Conservation (phyloP, 1,140 invertebrate genomes). For the Caerostris extrusa region DNA sequence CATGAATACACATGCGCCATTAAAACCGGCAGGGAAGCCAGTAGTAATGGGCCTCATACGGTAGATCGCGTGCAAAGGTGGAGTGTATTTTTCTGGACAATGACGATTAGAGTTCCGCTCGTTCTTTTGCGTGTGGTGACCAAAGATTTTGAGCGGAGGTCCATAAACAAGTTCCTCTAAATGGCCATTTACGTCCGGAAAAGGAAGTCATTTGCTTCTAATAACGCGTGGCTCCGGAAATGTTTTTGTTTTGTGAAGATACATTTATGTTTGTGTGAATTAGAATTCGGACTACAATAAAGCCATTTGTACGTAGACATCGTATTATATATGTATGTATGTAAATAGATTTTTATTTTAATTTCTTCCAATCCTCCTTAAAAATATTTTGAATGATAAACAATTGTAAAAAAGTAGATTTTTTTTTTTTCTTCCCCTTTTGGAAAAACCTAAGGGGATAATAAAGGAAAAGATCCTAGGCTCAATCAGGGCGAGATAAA, state of each 20-base stretch:
- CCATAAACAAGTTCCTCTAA: not conserved
- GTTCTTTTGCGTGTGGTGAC: not conserved
- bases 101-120: not conserved
- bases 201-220: not conserved
- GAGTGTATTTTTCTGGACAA: slow-evolving; percentile 12
- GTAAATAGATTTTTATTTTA: too few relatives aligned
- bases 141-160: not conserved
- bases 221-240: not conserved
- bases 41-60: not conserved
- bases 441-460: too few relatives aligned
- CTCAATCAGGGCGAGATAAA: too few relatives aligned
- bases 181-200: not conserved
- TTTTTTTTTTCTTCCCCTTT: too few relatives aligned
- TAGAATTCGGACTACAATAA: too few relatives aligned
- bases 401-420: too few relatives aligned
- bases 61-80: not conserved
- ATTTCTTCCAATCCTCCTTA: too few relatives aligned
- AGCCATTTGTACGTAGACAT: too few relatives aligned
- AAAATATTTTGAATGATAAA: too few relatives aligned
- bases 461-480: too few relatives aligned
- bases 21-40: not conserved
- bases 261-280: not conserved
- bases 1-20: not conserved
- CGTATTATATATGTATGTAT: too few relatives aligned
- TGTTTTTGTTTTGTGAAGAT: not conserved